These are phyloP conservation scores for Heliconius sara DNA, from an alignment of 2,888 invertebrate species.

Conservation along the genomic window DNA sequence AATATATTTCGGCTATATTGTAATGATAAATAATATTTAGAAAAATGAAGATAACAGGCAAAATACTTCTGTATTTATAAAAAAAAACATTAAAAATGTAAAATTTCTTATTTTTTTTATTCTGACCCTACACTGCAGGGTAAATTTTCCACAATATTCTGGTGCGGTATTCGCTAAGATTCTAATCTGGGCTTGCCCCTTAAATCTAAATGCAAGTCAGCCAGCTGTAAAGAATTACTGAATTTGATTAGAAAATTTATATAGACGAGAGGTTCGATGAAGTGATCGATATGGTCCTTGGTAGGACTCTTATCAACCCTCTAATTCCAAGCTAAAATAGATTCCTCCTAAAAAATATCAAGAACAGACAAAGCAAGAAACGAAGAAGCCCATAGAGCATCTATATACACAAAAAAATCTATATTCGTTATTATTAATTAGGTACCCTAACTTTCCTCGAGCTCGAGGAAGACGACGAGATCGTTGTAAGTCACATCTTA, in stretches of 20 bases:
- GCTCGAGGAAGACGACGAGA: no score
- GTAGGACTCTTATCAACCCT: no score
- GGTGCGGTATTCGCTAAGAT: slow-evolving; percentile 35
- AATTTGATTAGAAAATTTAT: neutral
- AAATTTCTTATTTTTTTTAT: neutral
- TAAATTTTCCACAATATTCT: slow-evolving; percentile 30
- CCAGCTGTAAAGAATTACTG: slow-evolving; percentile 19
- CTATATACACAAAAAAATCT: no score
- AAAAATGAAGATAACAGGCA: neutral
- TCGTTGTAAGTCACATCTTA: no score
- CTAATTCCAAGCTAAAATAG: no score
- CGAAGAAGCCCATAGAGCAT: no score
- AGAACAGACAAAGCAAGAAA: no score
- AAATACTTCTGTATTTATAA: neutral
- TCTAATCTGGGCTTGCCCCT: slow-evolving; percentile 24
- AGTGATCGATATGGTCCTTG: neutral
- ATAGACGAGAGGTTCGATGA: neutral
- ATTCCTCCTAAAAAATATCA: no score
- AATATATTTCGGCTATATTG: no score
- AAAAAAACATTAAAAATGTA: neutral
- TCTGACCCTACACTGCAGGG: slow-evolving; percentile 22
- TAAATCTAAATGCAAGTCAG: slow-evolving; percentile 2
- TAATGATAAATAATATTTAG: no score
- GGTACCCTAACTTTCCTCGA: no score
- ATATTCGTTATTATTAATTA: no score